Evolutionary conservation across 1,140 invertebrate species (phyloP).

Genomic region (Venturia canescens): DNA sequence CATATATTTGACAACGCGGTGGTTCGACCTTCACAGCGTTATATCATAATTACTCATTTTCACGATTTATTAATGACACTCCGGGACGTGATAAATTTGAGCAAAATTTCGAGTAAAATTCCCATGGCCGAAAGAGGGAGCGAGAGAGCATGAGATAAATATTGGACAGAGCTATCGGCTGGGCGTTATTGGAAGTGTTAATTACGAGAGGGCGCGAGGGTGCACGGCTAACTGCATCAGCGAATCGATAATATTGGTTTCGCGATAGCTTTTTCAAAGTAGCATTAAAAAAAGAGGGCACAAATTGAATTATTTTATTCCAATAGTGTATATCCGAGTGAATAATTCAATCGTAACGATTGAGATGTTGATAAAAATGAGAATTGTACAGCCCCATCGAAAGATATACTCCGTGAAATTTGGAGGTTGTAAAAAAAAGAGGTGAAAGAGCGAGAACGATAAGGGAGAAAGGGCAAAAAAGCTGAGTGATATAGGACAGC

Average conservation of each 20-base stretch:
- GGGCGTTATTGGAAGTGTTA: conserved; percentile 21
- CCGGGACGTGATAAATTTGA: not conserved
- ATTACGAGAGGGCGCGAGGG: conserved; percentile 1
- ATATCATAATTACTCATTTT: not conserved
- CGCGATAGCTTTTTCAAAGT: not conserved
- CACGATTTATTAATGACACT: conserved; percentile 6
- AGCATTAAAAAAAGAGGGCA: not conserved
- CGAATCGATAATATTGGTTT: conserved; percentile 28
- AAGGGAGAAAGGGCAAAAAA: not conserved
- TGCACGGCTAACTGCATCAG: not conserved
- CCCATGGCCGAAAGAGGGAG: not conserved
- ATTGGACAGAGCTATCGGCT: not conserved
- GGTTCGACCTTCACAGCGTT: not conserved
- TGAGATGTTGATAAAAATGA: too few relatives aligned
- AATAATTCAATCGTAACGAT: not conserved
- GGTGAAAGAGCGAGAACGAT: too few relatives aligned
- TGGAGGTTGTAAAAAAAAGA: too few relatives aligned
- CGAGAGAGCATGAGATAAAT: not conserved
- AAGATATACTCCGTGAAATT: too few relatives aligned
- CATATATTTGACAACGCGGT: too few relatives aligned
- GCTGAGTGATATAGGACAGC: not conserved
- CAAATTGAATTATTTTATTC: not conserved
- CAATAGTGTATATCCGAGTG: not conserved
- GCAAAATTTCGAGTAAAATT: conserved; percentile 25
- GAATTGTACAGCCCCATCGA: too few relatives aligned